These are phyloP conservation scores for Sebastes taczanowskii DNA, from an alignment of 2,797 vertebrate genomes.

Conservation along the genomic window DNA sequence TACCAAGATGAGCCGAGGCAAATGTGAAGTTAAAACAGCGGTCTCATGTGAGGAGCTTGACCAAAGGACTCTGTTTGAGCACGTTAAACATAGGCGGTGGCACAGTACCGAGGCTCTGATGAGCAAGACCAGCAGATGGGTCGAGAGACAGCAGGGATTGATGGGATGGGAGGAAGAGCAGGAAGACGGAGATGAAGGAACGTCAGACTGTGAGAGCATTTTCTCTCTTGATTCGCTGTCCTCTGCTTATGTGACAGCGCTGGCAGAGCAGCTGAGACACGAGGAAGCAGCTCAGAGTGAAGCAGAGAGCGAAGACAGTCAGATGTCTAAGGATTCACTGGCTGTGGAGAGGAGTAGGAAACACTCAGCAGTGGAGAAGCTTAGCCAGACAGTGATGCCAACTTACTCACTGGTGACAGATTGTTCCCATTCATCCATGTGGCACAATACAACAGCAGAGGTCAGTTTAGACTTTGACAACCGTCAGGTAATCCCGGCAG, in stretches of 20 bases:
- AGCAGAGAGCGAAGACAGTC: slow-evolving; percentile 89
- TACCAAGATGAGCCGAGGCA: slow-evolving; percentile 51
- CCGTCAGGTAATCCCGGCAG: slow-evolving; percentile 81
- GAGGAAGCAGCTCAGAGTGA: slow-evolving; percentile 82
- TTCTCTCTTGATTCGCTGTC: slow-evolving; percentile 95
- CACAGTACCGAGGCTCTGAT: slow-evolving; percentile 82
- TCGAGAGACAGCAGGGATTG: slow-evolving; percentile 68
- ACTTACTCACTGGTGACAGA: slow-evolving; percentile 43
- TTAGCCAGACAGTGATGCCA: slow-evolving; percentile 51
- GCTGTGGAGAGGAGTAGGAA: slow-evolving; percentile 52
- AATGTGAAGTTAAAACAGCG: slow-evolving; percentile 72
- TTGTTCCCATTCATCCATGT: slow-evolving; percentile 32
- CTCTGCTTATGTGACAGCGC: slow-evolving; percentile 81
- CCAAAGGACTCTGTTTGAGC: slow-evolving; percentile 61
- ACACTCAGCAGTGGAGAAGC: slow-evolving; percentile 37
- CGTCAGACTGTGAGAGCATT: slow-evolving; percentile 90
- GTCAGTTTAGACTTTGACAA: slow-evolving; percentile 63
- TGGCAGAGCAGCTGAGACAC: slow-evolving; percentile 79
- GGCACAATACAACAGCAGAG: slow-evolving; percentile 76
- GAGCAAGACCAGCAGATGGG: slow-evolving; percentile 69
- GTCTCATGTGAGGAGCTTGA: slow-evolving; percentile 86
- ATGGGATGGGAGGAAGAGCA: slow-evolving; percentile 73
- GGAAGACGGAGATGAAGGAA: slow-evolving; percentile 69
- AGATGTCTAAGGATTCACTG: slow-evolving; percentile 94
- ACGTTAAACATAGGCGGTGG: slow-evolving; percentile 75